Evolutionary conservation across 2,113 vertebrate genomes (phyloP).

Genomic region (Tamias sibiricus): DNA sequence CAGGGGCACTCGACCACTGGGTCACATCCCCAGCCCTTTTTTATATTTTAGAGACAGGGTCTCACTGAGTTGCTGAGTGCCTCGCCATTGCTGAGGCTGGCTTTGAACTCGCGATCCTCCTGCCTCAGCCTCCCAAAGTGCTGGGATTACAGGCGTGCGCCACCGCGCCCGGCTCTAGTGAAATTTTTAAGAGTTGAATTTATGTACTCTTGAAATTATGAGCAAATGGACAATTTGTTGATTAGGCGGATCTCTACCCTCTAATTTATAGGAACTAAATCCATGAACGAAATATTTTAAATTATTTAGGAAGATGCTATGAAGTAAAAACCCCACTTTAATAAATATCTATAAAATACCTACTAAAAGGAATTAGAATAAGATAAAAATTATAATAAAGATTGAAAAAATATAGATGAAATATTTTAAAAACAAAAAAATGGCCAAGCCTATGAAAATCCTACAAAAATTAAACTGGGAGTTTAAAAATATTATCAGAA

Average conservation of each 20-base stretch:
- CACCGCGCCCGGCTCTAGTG: too few relatives aligned
- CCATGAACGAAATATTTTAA: neutral
- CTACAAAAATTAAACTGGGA: neutral
- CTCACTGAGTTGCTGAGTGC: too few relatives aligned
- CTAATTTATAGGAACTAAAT: slow-evolving; percentile 25
- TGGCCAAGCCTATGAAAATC: neutral
- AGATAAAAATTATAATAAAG: too few relatives aligned
- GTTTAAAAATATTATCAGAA: neutral
- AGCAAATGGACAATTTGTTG: slow-evolving; percentile 18
- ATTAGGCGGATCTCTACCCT: neutral
- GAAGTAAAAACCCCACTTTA: slow-evolving; percentile 11
- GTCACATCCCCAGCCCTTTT: too few relatives aligned
- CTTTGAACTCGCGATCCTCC: too few relatives aligned
- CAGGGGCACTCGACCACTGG: too few relatives aligned
- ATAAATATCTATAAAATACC: neutral
- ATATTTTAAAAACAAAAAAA: neutral
- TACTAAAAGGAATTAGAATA: too few relatives aligned
- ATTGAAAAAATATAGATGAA: too few relatives aligned
- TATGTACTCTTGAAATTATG: slow-evolving; percentile 31
- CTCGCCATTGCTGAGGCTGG: too few relatives aligned
- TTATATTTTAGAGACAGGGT: too few relatives aligned
- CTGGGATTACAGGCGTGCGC: too few relatives aligned
- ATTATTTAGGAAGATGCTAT: slow-evolving; percentile 38
- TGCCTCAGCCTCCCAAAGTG: too few relatives aligned
- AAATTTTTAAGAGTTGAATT: slow-evolving; percentile 26